Conservation (phyloP, 2,113 vertebrate genomes). For the Engraulis encrasicolus region DNA sequence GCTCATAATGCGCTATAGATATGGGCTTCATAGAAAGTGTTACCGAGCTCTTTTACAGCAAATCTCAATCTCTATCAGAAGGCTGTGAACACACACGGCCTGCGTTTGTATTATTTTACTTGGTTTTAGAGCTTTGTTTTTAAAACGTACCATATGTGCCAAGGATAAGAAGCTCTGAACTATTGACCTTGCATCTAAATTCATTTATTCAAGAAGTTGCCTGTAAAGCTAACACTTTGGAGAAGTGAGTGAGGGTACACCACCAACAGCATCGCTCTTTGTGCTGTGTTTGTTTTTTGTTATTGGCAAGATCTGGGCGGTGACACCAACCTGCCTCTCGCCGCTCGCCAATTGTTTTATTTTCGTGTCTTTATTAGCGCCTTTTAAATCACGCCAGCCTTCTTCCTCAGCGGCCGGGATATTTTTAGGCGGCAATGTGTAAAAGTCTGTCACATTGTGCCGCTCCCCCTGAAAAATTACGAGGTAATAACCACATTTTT, state of each 20-base stretch:
- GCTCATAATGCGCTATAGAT: too few relatives aligned
- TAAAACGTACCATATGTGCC: too few relatives aligned
- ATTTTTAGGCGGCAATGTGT: conserved; percentile 1
- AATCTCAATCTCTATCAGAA: too few relatives aligned
- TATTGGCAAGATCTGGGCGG: not conserved
- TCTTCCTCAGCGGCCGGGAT: not conserved
- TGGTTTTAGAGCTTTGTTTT: not conserved
- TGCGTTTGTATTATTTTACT: not conserved
- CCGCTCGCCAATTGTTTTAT: conserved; percentile 1
- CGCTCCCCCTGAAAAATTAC: not conserved
- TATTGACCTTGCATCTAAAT: not conserved
- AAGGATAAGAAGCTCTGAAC: not conserved
- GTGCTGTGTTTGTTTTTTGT: too few relatives aligned
- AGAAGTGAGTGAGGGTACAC: not conserved
- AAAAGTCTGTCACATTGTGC: not conserved
- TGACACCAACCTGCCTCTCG: not conserved
- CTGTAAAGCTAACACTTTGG: too few relatives aligned
- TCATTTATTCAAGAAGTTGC: not conserved
- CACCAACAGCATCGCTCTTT: not conserved
- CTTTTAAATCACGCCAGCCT: not conserved
- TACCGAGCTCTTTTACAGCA: too few relatives aligned
- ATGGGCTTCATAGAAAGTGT: too few relatives aligned
- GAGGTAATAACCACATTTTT: not conserved
- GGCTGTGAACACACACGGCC: too few relatives aligned
- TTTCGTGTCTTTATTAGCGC: not conserved